Percentiles rank a stretch among this genome's conserved stretches.
Conservation (phyloP, 2,888 invertebrate species). For the Galerucella pusilla region DNA sequence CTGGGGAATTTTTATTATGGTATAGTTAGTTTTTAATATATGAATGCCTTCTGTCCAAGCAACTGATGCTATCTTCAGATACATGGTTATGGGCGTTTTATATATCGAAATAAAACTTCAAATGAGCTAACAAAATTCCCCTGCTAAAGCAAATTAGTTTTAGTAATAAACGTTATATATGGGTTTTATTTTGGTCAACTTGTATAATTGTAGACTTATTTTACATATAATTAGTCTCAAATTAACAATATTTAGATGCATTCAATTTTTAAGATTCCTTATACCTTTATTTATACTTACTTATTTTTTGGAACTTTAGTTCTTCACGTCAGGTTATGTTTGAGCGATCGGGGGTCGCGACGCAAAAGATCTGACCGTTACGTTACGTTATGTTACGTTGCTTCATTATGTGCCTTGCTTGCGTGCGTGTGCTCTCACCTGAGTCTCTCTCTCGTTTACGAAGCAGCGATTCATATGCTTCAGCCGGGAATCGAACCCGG, state of each 20-base stretch:
- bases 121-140: background rate
- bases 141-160: background rate
- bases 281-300: too few species aligned
- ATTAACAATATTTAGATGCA: background rate
- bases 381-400: too few species aligned
- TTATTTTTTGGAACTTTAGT: too few species aligned
- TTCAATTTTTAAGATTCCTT: background rate
- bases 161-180: background rate
- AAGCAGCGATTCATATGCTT: too few species aligned
- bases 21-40: background rate
- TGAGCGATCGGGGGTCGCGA: too few species aligned
- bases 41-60: background rate
- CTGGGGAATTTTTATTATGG: background rate
- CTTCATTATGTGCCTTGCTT: too few species aligned
- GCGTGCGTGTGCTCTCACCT: too few species aligned
- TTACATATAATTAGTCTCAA: background rate
- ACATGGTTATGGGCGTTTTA: background rate
- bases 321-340: too few species aligned
- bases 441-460: too few species aligned
- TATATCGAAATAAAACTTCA: background rate
- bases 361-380: too few species aligned
- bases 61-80: slow-evolving; percentile 1
- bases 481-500: too few species aligned
- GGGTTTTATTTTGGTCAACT: too few species aligned
- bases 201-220: background rate